A percentile compares a stretch with the other conserved stretches of the same genome.
These are phyloP conservation scores for Bombyx mori DNA, from an alignment of 1,140 invertebrate genomes.

Conservation along the genomic window DNA sequence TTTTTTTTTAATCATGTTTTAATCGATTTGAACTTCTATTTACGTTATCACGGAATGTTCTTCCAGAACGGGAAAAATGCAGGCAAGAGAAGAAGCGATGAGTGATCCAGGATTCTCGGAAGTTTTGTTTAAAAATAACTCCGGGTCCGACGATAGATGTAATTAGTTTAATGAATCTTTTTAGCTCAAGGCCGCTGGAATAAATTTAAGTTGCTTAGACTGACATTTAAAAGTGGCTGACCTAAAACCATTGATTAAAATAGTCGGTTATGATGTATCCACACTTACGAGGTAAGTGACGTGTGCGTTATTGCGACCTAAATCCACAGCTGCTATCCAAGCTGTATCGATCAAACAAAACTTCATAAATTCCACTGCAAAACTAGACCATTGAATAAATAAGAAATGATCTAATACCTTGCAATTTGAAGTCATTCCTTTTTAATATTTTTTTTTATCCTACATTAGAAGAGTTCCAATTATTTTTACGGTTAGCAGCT, in stretches of 20 bases:
- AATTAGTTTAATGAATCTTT: slow-evolving; percentile 13
- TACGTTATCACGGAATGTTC: slow-evolving; percentile 27
- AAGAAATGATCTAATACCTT: too few relatives aligned
- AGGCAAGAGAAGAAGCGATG: slow-evolving; percentile 20
- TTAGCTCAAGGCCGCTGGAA: slow-evolving; percentile 27
- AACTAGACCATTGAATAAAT: slow-evolving; percentile 4
- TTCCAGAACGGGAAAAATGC: slow-evolving; percentile 24
- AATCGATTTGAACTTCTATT: slow-evolving; percentile 42
- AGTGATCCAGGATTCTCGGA: slow-evolving; percentile 38
- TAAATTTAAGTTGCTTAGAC: too few relatives aligned
- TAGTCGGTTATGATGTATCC: too few relatives aligned
- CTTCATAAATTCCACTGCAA: slow-evolving; percentile 23
- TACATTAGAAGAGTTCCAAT: too few relatives aligned
- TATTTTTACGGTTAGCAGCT: too few relatives aligned
- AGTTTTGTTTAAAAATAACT: slow-evolving; percentile 28
- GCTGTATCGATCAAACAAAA: slow-evolving; percentile 45
- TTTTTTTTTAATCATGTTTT: slow-evolving; percentile 36
- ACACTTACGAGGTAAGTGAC: too few relatives aligned
- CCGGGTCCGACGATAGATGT: slow-evolving; percentile 14
- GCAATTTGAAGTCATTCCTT: too few relatives aligned
- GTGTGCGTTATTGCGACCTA: slow-evolving; percentile 18
- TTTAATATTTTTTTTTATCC: too few relatives aligned
- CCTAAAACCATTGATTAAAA: too few relatives aligned
- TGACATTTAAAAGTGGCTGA: too few relatives aligned
- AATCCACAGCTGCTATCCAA: slow-evolving; percentile 42